Base-by-base conservation (phyloP, 2,888 invertebrate genomes). In the Patella depressa region DNA sequence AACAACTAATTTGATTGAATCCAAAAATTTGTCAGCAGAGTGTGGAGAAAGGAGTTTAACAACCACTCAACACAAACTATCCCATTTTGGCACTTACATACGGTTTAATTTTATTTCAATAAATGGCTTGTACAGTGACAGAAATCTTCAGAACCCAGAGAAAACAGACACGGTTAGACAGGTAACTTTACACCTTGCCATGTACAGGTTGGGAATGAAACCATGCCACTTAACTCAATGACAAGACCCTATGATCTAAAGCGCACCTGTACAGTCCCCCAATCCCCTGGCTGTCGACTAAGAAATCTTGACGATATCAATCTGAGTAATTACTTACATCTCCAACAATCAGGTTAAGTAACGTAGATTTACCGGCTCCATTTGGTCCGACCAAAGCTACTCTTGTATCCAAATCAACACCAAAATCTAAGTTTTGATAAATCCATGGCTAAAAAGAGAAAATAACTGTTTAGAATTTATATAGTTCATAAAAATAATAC, bases 341-440 rank as follows among this genome's bases (percentile, higher is more conserved):
- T 87, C 97, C 97, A 88, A 97, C 97, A 0, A 99, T 94, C 81
- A 99, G 93, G 91, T 99, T 99, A 75, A 99, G 93, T 5, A 99
- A 93, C 0, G 99, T 99, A 86, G 98, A 98, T 92, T 99, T 99
- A 85, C 99, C 99, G 77, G 99, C 99, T 86, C 99, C 99, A 92
- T 99, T 99, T 4, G 99, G 99, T 0, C 94, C 99, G 0, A 99
- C 99, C 73, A 99, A 93, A 17, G 99, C 99, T 71, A 99, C 93
- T 82, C 95, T 93, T 0, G 99, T 98, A 91, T 99, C 99, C 83
- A 99, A 93, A 93, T 99, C 99, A 87, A 99, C 97, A 89, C 99
- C 99, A 91, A 99, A 99, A 92, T 99, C 99, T 78, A 99, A 93
- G 92, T 99, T 96, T 92, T 96, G 97, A 93, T 99, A 99, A 88